Evolutionary conservation across 2,113 vertebrate genomes (phyloP).

Genomic region (Taurulus bubalis): DNA sequence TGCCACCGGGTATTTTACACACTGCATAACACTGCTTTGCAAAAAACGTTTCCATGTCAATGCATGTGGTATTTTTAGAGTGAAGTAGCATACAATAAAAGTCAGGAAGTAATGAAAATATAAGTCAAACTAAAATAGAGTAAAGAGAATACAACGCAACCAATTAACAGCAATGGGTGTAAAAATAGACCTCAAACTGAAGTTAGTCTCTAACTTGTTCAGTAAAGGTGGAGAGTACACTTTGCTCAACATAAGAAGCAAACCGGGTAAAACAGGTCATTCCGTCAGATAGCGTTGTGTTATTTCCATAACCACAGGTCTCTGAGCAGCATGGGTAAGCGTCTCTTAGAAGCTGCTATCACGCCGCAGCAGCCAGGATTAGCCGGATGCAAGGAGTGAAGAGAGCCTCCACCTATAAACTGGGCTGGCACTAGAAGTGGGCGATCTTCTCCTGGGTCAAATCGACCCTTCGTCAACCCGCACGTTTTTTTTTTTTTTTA

Average conservation of each 20-base stretch:
- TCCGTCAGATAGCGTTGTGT: background rate
- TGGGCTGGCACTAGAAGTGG: background rate
- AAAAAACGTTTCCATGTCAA: background rate
- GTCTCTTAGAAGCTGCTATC: conserved; percentile 37
- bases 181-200: background rate
- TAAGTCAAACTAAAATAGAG: background rate
- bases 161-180: background rate
- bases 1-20: background rate
- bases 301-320: conserved; percentile 29
- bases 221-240: background rate
- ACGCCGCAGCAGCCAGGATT: conserved; percentile 38
- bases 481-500: background rate
- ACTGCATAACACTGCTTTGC: background rate
- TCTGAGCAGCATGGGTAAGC: conserved; percentile 5
- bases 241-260: background rate
- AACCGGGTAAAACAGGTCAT: conserved; percentile 23
- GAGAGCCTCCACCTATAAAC: conserved; percentile 7
- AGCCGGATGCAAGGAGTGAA: conserved; percentile 10
- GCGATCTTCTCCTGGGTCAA: background rate
- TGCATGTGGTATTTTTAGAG: background rate
- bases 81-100: background rate
- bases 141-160: background rate
- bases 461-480: background rate
- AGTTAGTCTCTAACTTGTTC: background rate
- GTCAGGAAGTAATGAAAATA: background rate